Percentiles rank a stretch among this genome's conserved stretches.
phyloP scores from a whole-genome alignment of 2,113 vertebrate species.

The Sturnira hondurensis region DNA sequence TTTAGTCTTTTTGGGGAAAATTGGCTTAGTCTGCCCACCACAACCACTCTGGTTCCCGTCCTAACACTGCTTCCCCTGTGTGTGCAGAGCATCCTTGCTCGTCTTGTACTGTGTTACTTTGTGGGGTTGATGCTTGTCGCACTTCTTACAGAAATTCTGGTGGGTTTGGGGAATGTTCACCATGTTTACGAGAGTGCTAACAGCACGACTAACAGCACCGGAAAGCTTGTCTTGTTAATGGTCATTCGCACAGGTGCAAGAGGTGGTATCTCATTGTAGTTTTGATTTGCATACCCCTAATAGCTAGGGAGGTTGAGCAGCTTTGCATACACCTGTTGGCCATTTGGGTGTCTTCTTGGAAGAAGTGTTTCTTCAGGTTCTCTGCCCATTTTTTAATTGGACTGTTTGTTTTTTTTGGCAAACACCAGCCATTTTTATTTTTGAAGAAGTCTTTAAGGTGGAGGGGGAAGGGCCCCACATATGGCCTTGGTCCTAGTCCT shows the following conservation, averaged over 20 bases:
- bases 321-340: neutral
- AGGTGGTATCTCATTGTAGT: neutral
- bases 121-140: no score
- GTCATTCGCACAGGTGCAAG: neutral
- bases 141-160: no score
- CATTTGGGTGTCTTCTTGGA: neutral
- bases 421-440: neutral
- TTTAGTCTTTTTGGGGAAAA: no score
- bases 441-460: neutral
- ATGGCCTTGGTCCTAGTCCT: neutral
- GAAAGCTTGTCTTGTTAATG: neutral
- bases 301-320: neutral
- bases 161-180: no score
- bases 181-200: no score
- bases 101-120: no score
- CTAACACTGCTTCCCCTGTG: no score
- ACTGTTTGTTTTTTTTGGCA: neutral
- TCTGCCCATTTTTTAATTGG: neutral
- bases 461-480: neutral
- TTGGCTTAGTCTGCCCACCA: no score
- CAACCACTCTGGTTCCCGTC: no score
- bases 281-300: neutral
- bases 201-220: no score
- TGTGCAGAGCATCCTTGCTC: no score
- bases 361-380: neutral